Evolutionary conservation across 2,888 invertebrate species (phyloP), one percentile per base, ranked within the genome.

Genomic region (Mayetiola destructor): DNA sequence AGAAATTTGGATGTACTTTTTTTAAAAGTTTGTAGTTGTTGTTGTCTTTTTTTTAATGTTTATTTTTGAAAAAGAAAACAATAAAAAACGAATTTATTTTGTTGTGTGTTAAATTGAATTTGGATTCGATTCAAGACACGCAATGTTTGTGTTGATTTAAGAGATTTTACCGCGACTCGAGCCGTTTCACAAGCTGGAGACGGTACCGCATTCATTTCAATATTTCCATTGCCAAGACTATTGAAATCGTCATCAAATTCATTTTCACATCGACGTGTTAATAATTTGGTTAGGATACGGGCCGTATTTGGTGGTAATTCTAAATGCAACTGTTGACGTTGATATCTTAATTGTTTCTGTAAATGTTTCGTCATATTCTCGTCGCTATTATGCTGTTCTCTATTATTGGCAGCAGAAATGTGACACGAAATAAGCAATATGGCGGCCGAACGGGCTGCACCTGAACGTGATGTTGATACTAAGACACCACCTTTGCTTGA

Each of bases 351-450:
- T 67, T 73, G 72, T 63, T 70, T 70, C 66, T 73, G 71, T 66
- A 73, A 67, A 61, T 73, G 69, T 61, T 71, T 72, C 61, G 68
- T 69, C 72, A 72, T 72, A 57, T 57, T 57, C 59, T 68, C 66
- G 64, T 69, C 69, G 65, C 69, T 69, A 63, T 69, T 67, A 64
- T 68, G 68, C 62, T 67, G 66, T 64, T 69, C 60, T 56, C 58
- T 61, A 59, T 60, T 70, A 60, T 69, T 67, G 63, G 61, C 61
- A 69, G 78, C 76, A 75, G 76, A 76, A 74, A 85, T 82, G 78
- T 85, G 85, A 80, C 85, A 87, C 80, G 88, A 88, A 80, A 88
- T 87, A 79, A 89, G 85, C 85, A 89, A 88, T 85, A 89, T 88
- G 85, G 88, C 88, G 78, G 88, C 88, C 77, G 86, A 81, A 75